A percentile compares a stretch with the other conserved stretches of the same genome.
Evolutionary conservation across 2,797 vertebrate genomes (phyloP).

Genomic region (Pteropus rufus): DNA sequence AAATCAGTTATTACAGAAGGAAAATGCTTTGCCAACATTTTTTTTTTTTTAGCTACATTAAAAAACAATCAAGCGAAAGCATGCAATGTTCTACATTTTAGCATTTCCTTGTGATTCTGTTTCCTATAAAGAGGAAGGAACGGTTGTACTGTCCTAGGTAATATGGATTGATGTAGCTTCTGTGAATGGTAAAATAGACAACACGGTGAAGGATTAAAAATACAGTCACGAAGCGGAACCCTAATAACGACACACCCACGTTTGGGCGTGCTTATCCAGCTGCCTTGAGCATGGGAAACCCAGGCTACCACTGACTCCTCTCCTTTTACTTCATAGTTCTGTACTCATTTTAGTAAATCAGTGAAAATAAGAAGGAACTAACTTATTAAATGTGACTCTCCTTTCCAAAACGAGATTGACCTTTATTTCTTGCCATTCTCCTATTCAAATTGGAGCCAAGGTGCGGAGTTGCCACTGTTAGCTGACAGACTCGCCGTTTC

Average conservation of each 20-base stretch:
- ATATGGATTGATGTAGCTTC: background rate
- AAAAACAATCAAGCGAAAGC: background rate
- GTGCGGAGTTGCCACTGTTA: background rate
- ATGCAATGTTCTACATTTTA: background rate
- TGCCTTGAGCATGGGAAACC: background rate
- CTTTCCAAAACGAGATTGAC: background rate
- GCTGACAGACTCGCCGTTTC: background rate
- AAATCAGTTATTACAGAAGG: background rate
- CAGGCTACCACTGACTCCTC: background rate
- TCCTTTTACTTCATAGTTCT: background rate
- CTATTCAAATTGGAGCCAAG: background rate
- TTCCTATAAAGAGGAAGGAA: background rate
- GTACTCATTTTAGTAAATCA: background rate
- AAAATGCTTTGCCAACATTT: background rate
- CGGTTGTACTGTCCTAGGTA: background rate
- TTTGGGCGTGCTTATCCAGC: background rate
- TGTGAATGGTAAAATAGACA: background rate
- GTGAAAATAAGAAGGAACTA: background rate
- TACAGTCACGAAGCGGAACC: background rate
- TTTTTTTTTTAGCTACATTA: background rate
- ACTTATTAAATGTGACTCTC: background rate
- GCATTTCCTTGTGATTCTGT: slow-evolving; percentile 10
- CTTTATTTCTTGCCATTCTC: slow-evolving; percentile 14
- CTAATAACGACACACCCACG: background rate
- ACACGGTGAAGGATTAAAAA: background rate